These are phyloP conservation scores for Sebastes trivittatus DNA, from an alignment of 2,797 vertebrate species.

Conservation along the genomic window DNA sequence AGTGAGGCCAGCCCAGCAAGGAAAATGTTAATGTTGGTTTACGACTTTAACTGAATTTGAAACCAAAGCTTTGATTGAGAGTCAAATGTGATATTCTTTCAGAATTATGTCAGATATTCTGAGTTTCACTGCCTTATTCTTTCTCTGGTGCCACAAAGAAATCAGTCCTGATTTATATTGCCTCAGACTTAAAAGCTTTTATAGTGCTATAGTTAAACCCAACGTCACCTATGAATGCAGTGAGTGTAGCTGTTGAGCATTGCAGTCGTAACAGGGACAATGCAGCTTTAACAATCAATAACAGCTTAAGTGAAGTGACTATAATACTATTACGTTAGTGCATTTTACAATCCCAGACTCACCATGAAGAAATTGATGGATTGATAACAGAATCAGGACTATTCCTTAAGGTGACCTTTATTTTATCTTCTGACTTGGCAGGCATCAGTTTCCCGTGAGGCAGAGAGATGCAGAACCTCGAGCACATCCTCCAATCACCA, in stretches of 20 bases:
- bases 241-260: conserved; percentile 1
- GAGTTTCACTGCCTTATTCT: not conserved
- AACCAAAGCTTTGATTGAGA: not conserved
- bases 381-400: conserved; percentile 26
- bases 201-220: conserved; percentile 4
- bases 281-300: conserved; percentile 31
- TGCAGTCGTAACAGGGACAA: conserved; percentile 15
- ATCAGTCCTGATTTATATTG: not conserved
- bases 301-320: not conserved
- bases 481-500: conserved; percentile 38
- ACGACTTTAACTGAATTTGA: conserved; percentile 8
- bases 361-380: conserved; percentile 22
- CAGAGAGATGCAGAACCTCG: conserved; percentile 12
- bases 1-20: not conserved
- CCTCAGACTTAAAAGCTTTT: conserved; percentile 26
- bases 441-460: conserved; percentile 46
- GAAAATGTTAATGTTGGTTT: conserved; percentile 1
- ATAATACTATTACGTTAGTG: not conserved
- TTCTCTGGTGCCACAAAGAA: conserved; percentile 4
- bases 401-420: conserved; percentile 47
- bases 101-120: not conserved
- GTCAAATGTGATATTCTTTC: not conserved
- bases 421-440: conserved; percentile 41
- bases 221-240: conserved; percentile 25
- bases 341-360: conserved; percentile 25